Evolutionary conservation across 2,797 vertebrate genomes (phyloP), one percentile per base, ranked within the genome.

Genomic region (Okamejei kenojei): DNA sequence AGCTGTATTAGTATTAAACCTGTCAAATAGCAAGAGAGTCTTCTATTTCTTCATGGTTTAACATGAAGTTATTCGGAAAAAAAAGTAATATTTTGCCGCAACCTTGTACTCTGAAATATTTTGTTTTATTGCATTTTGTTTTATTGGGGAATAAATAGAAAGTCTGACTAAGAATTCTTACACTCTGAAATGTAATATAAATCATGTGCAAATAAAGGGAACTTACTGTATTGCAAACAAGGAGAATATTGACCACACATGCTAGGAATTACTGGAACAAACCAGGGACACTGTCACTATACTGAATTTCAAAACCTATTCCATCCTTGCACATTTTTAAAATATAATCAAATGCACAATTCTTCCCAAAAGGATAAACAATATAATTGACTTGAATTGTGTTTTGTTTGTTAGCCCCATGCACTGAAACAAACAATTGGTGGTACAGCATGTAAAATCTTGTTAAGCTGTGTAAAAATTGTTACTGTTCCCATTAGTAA

Each of bases 401-500:
- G 95, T 95, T 95, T 94, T 96, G 95, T 97, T 96, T 96, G 95
- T 95, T 95, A 95, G 71, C 11, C 71, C n/a, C 38, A 76, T 17
- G 6, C 11, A 96, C 95, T 95, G 94, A 94, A 95, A 96, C 96
- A 96, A 96, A 97, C 96, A 96, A 96, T 96, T 97, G 96, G 97
- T 96, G 95, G 94, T 95, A 95, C 95, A 95, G 96, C 96, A 96
- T 97, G 96, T 97, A 96, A 96, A 96, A 96, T 96, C 96, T 95
- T 96, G 95, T 95, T 96, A 96, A 96, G 94, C 95, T 95, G 84
- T 96, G 96, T 96, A 96, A 92, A 93, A 96, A 95, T 96, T 95
- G 95, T 94, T 95, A 96, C 95, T 95, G 94, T 94, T 94, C 95
- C 96, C 95, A 95, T 96, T 96, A 96, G 96, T 96, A 96, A 95